phyloP scores from a whole-genome alignment of 2,888 invertebrate genomes.

The Tuta absoluta region DNA sequence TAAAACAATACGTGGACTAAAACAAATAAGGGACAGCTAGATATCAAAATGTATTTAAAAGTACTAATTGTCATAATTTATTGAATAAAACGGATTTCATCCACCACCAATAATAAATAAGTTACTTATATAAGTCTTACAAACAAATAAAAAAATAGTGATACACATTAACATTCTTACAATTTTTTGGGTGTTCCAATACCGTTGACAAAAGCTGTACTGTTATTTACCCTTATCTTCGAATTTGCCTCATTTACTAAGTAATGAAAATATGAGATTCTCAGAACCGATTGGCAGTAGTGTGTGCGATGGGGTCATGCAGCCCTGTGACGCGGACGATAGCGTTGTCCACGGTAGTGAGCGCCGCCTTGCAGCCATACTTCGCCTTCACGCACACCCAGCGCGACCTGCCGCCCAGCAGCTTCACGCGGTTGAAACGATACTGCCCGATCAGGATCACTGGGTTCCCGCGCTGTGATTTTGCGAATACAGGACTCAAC shows the following conservation, averaged over 20 bases:
- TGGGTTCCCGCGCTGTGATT: conserved; percentile 39
- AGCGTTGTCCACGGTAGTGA: conserved; percentile 32
- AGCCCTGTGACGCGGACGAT: conserved; percentile 68
- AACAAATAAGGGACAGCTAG: too few species aligned
- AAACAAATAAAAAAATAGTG: too few species aligned
- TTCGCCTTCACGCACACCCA: conserved; percentile 39
- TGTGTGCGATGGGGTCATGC: conserved; percentile 71
- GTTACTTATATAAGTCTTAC: too few species aligned
- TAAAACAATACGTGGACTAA: too few species aligned
- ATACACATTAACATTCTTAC: too few species aligned
- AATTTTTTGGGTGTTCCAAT: too few species aligned
- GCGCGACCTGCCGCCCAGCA: conserved; percentile 35
- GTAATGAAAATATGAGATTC: neutral
- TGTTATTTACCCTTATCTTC: too few species aligned
- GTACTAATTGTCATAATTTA: too few species aligned
- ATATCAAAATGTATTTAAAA: too few species aligned
- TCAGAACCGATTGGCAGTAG: conserved; percentile 68
- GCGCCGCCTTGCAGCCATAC: conserved; percentile 37
- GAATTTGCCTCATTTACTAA: too few species aligned
- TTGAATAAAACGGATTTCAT: neutral
- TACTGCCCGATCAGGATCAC: conserved; percentile 29
- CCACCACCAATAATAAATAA: neutral
- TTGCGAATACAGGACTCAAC: conserved; percentile 59
- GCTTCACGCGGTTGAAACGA: conserved; percentile 40
- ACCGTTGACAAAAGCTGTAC: too few species aligned